Base-by-base conservation (phyloP, 2,888 invertebrate species). In the Harmothoe impar region DNA sequence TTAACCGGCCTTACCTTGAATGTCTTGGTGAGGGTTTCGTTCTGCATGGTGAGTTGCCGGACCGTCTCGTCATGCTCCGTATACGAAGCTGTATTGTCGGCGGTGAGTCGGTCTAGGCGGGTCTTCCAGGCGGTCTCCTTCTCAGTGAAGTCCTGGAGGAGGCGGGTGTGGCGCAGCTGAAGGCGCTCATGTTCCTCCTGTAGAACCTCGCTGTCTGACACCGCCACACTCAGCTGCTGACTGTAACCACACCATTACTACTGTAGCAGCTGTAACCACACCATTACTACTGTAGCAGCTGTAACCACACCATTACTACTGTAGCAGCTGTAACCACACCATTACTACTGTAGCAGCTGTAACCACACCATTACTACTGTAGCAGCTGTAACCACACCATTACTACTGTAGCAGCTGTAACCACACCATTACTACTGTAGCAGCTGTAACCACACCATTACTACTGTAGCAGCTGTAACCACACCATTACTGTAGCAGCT, bases 171-270 rank as follows among this genome's bases (percentile, higher is more conserved):
- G 62, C 95, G 92, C 84, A 93, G 93, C 68, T 94, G 91, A 35
- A 95, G 93, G 17, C 94, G 93, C 23, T 95, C 95, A 86, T 95
- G 94, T 91, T 96, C 95, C 51, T 95, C 95, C 91, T 95, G 95
- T 72, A 95, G 92, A 0, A 92, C 85, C 29, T 95, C 95, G 91
- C 93, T 93, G 91, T 96, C 96, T 43, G 93, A 92, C 35, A 92
- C 92, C 25, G 93, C 29, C n/a, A 92, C 91, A 43, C 91, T 90
- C 54, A 95, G 90, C 89, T 94, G 94, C 52, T 94, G 94, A 93
- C 95, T 95, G 93, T 0, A 93, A 43, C 20, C n/a, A 92, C 23
- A 68, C 43, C 12, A 15, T 52, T 52, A 17, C 17, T 52, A 15
- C 12, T 52, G 17, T 52, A 52, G 54, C 17, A n/a, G n/a, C 3